These are phyloP conservation scores for Lycorma delicatula DNA, from an alignment of 1,140 invertebrate species.

Conservation along the genomic window DNA sequence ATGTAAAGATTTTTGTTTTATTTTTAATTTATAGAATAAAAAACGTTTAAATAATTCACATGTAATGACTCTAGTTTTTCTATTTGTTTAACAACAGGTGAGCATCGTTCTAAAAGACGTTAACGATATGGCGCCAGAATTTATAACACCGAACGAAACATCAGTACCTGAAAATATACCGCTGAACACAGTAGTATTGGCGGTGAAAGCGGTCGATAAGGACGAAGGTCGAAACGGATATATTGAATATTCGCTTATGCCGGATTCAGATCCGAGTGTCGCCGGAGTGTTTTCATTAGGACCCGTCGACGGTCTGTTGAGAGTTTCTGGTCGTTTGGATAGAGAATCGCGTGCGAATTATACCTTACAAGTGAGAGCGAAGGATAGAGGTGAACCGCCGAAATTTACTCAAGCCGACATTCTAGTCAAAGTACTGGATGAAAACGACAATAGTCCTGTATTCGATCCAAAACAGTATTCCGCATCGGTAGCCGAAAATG, in stretches of 20 bases:
- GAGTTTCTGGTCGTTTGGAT: conserved; percentile 72
- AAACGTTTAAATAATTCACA: no score
- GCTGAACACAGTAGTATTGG: conserved; percentile 82
- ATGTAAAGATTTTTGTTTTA: no score
- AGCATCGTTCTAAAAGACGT: conserved; percentile 82
- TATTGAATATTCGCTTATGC: conserved; percentile 71
- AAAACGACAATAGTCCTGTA: conserved; percentile 88
- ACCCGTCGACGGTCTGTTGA: conserved; percentile 73
- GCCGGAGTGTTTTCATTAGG: conserved; percentile 71
- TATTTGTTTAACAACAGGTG: conserved; percentile 53
- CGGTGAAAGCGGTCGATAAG: conserved; percentile 80
- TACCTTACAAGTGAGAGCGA: conserved; percentile 68
- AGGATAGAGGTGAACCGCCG: conserved; percentile 79
- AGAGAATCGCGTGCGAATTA: conserved; percentile 77
- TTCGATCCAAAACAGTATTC: conserved; percentile 85
- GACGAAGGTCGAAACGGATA: conserved; percentile 92
- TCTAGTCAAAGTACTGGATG: conserved; percentile 69
- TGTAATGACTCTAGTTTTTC: no score
- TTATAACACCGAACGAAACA: conserved; percentile 72
- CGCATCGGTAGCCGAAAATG: conserved; percentile 81
- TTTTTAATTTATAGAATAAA: no score
- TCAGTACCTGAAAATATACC: conserved; percentile 76
- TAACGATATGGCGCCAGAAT: conserved; percentile 89
- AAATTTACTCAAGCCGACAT: conserved; percentile 60
- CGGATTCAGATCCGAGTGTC: conserved; percentile 39